Conservation (phyloP, 2,888 invertebrate genomes). For the Eumerus sabulonum region DNA sequence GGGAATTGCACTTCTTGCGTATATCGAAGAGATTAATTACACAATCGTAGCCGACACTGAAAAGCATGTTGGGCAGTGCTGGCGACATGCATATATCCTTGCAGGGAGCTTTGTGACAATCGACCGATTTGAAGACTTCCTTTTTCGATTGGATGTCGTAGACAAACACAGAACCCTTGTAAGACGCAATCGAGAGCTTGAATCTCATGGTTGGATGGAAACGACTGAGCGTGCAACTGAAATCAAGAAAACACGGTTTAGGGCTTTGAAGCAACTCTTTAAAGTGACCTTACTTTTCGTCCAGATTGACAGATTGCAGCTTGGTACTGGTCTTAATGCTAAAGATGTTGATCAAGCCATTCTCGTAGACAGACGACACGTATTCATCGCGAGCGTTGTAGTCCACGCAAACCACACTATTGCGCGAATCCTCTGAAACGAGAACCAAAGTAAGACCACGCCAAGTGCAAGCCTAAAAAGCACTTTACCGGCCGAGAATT, state of each 20-base stretch:
- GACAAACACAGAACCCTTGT: conserved; percentile 75
- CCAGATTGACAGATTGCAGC: conserved; percentile 74
- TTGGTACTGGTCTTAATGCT: conserved; percentile 76
- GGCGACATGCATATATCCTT: conserved; percentile 76
- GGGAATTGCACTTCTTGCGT: conserved; percentile 73
- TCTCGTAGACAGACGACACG: conserved; percentile 76
- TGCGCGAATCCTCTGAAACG: conserved; percentile 72
- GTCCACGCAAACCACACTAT: conserved; percentile 76
- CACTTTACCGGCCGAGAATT: conserved; percentile 73
- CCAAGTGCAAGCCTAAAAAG: not conserved
- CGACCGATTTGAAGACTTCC: conserved; percentile 72
- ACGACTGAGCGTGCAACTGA: conserved; percentile 75
- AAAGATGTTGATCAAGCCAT: conserved; percentile 75
- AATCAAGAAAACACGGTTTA: not conserved
- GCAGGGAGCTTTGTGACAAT: conserved; percentile 77
- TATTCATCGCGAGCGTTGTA: conserved; percentile 77
- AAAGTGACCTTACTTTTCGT: conserved; percentile 73
- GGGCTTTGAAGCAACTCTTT: not conserved
- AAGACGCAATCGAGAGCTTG: conserved; percentile 75
- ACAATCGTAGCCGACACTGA: conserved; percentile 78
- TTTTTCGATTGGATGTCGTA: conserved; percentile 76
- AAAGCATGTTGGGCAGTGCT: conserved; percentile 73
- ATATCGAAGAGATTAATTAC: conserved; percentile 77
- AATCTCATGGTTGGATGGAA: conserved; percentile 78
- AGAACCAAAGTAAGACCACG: not conserved